A percentile compares a stretch with the other conserved stretches of the same genome.
Conservation (phyloP, 2,888 invertebrate species). For the Drosophila pseudotalamancana region DNA sequence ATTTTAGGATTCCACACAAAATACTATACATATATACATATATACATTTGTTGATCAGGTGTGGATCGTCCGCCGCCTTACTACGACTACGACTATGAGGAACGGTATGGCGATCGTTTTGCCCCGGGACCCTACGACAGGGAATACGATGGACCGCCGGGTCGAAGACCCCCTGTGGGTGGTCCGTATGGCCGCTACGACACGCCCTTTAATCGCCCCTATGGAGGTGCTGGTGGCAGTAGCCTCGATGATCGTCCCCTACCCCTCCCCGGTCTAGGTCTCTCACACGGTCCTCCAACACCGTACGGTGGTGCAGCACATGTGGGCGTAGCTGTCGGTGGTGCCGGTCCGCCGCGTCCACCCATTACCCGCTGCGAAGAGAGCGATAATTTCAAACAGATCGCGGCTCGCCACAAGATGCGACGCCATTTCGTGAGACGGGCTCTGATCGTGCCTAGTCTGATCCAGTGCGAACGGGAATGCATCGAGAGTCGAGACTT, state of each 20-base stretch:
- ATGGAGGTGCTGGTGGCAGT: slow-evolving; percentile 60
- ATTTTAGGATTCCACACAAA: background rate
- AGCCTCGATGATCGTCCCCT: slow-evolving; percentile 74
- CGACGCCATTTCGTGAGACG: slow-evolving; percentile 91
- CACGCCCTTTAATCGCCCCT: slow-evolving; percentile 81
- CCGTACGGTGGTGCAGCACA: slow-evolving; percentile 57
- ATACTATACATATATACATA: background rate
- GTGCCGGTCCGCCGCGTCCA: slow-evolving; percentile 83
- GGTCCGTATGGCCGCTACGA: slow-evolving; percentile 82
- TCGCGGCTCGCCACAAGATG: slow-evolving; percentile 91
- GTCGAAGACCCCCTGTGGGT: slow-evolving; percentile 66
- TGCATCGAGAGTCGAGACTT: slow-evolving; percentile 93
- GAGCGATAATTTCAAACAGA: slow-evolving; percentile 92
- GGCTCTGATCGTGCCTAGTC: slow-evolving; percentile 89
- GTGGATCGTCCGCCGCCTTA: slow-evolving; percentile 82
- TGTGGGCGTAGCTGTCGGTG: slow-evolving; percentile 78
- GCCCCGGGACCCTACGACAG: slow-evolving; percentile 78
- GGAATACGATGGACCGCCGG: slow-evolving; percentile 81
- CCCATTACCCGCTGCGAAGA: slow-evolving; percentile 89
- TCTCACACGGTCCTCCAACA: slow-evolving; percentile 67
- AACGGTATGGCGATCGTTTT: slow-evolving; percentile 79
- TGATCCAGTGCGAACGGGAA: slow-evolving; percentile 93
- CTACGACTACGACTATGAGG: slow-evolving; percentile 83
- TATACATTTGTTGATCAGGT: slow-evolving; percentile 54
- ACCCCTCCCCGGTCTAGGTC: slow-evolving; percentile 70